Evolutionary conservation across 1,140 invertebrate genomes (phyloP), one percentile per base, ranked within the genome.

Genomic region (Atopsyche davidsoni): DNA sequence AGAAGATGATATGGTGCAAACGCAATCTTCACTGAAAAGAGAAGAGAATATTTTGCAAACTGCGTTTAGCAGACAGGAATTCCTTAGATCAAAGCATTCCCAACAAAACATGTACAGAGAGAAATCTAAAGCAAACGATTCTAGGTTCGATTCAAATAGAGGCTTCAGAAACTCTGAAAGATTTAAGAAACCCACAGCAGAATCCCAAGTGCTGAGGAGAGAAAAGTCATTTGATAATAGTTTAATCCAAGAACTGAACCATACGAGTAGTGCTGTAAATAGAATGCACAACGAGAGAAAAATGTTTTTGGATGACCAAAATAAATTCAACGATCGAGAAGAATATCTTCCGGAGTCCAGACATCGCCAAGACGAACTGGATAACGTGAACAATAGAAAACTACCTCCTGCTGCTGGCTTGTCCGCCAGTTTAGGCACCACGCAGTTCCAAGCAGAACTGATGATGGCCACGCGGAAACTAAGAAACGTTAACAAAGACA

Each of bases 381-480:
- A 53, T 42, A 38, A 39, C 18, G 53, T 35, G 32, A 57, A 58
- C 34, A 57, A 60, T 36, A 68, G 67, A 64, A 70, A 69, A 70
- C 75, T 67, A 66, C 72, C 72, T 67, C 73, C 73, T 59, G 67
- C 73, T 55, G 67, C 75, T 66, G 68, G 75, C 57, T 52, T 69
- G 17, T 76, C 76, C 56, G 71, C 75, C 58, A 79, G 77, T 63
- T 70, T 79, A 62, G 78, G 77, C 63, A 78, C 79, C 55, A 78
- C 80, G 38, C 80, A 85, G 66, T 83, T 84, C 67, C 77, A 81
- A 67, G 74, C 75, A 18, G 81, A 85, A 65, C 64, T 84, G 21
- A 76, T 80, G 64, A 79, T 81, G 61, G 80, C 77, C 17, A 81
- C 81, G 35, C 73, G 72, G 65, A 78, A 75, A 61, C 73, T 82